A percentile compares a stretch with the other conserved stretches of the same genome.
phyloP scores from a whole-genome alignment of 1,140 invertebrate species.

The Apis laboriosa region DNA sequence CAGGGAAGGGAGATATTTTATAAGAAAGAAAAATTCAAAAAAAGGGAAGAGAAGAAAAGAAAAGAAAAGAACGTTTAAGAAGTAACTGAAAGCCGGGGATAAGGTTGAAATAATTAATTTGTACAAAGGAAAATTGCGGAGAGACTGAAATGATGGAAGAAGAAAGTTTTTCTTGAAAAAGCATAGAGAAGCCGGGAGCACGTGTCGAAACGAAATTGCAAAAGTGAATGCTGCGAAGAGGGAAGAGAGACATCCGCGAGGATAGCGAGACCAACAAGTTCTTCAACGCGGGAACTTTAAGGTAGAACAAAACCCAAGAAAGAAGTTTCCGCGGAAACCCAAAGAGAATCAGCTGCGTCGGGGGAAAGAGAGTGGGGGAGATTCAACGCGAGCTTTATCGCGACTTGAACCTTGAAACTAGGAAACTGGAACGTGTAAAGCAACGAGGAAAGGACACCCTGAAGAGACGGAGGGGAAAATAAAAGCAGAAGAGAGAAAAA shows the following conservation, averaged over 20 bases:
- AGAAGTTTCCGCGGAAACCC: not conserved
- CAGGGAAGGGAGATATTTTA: conserved; percentile 13
- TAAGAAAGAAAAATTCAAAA: conserved; percentile 16
- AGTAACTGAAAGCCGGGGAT: not conserved
- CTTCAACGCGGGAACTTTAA: not conserved
- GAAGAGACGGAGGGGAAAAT: too few species aligned
- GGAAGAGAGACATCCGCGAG: not conserved
- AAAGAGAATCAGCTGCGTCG: too few species aligned
- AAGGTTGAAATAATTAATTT: conserved; percentile 5
- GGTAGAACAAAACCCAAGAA: not conserved
- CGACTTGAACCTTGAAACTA: too few species aligned
- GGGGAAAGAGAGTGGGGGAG: too few species aligned
- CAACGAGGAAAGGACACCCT: too few species aligned
- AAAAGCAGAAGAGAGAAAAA: too few species aligned
- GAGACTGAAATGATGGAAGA: not conserved
- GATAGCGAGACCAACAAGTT: not conserved
- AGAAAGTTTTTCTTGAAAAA: not conserved
- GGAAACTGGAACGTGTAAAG: too few species aligned
- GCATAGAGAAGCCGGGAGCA: not conserved
- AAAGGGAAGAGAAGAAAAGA: too few species aligned
- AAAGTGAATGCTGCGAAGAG: not conserved
- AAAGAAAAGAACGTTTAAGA: conserved; percentile 1
- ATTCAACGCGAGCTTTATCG: too few species aligned
- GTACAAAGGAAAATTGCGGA: not conserved
- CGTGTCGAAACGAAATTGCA: not conserved